These are phyloP conservation scores for Hirtodrosophila alboralis DNA, from an alignment of 2,888 invertebrate genomes.

Conservation along the genomic window DNA sequence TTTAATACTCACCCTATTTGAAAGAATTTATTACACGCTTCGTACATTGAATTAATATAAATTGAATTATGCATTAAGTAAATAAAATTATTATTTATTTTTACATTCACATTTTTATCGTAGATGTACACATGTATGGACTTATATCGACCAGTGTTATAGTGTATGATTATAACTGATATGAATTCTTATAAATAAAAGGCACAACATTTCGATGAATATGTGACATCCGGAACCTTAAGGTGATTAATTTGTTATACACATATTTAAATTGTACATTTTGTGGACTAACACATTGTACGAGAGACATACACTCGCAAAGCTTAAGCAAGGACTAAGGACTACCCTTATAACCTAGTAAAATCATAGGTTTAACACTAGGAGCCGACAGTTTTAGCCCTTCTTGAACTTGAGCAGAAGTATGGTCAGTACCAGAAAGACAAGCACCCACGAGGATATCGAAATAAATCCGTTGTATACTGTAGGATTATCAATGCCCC, in stretches of 20 bases:
- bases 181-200: conserved; percentile 45
- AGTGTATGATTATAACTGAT: conserved; percentile 13
- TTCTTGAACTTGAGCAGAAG: conserved; percentile 92
- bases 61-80: conserved; percentile 2
- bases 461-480: conserved; percentile 94
- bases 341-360: conserved; percentile 74
- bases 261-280: conserved; percentile 13
- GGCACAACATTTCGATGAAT: conserved; percentile 65
- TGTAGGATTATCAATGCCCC: conserved; percentile 88
- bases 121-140: conserved; percentile 10
- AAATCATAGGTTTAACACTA: conserved; percentile 60
- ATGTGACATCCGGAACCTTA: conserved; percentile 71
- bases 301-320: conserved; percentile 38
- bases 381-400: conserved; percentile 85
- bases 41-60: conserved; percentile 1
- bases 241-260: conserved; percentile 3
- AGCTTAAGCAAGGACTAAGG: conserved; percentile 25
- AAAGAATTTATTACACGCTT: conserved; percentile 14
- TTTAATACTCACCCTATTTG: no score
- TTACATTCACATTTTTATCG: conserved; percentile 24
- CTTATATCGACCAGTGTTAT: conserved; percentile 27
- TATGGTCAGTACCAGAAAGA: conserved; percentile 90
- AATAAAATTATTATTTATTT: conserved; percentile 10
- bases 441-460: conserved; percentile 90
- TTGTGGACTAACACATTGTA: conserved; percentile 46